Evolutionary conservation across 1,140 invertebrate genomes (phyloP).

Genomic region (Leptestheria dahalacensis): DNA sequence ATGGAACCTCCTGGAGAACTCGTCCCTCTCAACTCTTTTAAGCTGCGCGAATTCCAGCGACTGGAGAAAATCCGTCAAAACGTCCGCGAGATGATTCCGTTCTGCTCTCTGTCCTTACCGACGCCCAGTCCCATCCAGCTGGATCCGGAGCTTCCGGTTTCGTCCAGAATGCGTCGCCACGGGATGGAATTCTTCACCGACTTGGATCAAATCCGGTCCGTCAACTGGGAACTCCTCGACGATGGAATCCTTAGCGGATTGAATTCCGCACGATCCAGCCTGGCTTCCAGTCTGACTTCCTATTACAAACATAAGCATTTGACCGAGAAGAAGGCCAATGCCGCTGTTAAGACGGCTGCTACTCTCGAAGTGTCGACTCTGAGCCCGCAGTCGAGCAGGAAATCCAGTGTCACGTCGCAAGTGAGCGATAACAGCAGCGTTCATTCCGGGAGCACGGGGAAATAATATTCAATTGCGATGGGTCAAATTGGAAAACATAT

Average conservation of each 20-base stretch:
- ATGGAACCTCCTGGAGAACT: not conserved
- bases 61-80: not conserved
- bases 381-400: not conserved
- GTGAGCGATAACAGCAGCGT: not conserved
- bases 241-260: not conserved
- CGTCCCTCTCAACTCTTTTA: not conserved
- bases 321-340: not conserved
- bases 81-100: not conserved
- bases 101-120: not conserved
- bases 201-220: not conserved
- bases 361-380: not conserved
- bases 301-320: not conserved
- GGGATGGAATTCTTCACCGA: not conserved
- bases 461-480: no score
- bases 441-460: not conserved
- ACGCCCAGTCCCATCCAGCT: not conserved
- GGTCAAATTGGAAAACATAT: no score
- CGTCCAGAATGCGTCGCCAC: not conserved
- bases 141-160: not conserved
- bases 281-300: not conserved
- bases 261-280: not conserved
- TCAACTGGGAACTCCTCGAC: not conserved
- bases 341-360: not conserved
- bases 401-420: not conserved
- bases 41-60: not conserved